Evolutionary conservation across 2,797 vertebrate genomes (phyloP), one percentile per base, ranked within the genome.

Genomic region (Myotis pilosus): DNA sequence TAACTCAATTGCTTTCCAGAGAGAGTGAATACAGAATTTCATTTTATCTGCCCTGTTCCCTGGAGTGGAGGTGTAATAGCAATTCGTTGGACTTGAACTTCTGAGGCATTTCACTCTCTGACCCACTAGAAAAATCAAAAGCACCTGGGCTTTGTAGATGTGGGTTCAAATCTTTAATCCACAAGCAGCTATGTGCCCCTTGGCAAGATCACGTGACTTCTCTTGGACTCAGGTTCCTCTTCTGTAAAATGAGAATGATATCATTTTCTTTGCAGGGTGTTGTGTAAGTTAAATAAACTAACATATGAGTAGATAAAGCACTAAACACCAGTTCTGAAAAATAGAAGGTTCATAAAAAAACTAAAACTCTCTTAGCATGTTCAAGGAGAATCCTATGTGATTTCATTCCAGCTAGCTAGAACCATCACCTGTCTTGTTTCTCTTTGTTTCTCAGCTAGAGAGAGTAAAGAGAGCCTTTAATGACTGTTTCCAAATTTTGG

Each of bases 21-120:
- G 16, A 76, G 12, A n/a, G 16, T 90, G 28, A 94, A 86, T 44
- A 57, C 1, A 76, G n/a, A 91, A 87, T 92, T 91, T 91, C 64
- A 76, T 64, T 36, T 86, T 86, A 69, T 53, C 51, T 83, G 17
- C 20, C 23, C 6, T 82, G 2, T 82, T 25, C 13, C 15, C 51
- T 30, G 9, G 6, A 19, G 36, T 69, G 1, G 19, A 72, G 76
- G n/a, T 60, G 1, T 53, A 74, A 62, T 83, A 92, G 76, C 9
- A 88, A 75, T 53, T 89, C 15, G 5, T 28, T 76, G 23, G 53
- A 84, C 3, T 80, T 89, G 55, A 86, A 22, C 53, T 72, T 38
- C 57, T 79, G 20, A 55, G 9, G 30, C 25, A 83, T 80, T 94
- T 92, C 19, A 72, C 9, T 62, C 30, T 78, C 47, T 68, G 38